These are phyloP conservation scores for Parambassis ranga DNA, from an alignment of 2,797 vertebrate genomes.

Conservation along the genomic window DNA sequence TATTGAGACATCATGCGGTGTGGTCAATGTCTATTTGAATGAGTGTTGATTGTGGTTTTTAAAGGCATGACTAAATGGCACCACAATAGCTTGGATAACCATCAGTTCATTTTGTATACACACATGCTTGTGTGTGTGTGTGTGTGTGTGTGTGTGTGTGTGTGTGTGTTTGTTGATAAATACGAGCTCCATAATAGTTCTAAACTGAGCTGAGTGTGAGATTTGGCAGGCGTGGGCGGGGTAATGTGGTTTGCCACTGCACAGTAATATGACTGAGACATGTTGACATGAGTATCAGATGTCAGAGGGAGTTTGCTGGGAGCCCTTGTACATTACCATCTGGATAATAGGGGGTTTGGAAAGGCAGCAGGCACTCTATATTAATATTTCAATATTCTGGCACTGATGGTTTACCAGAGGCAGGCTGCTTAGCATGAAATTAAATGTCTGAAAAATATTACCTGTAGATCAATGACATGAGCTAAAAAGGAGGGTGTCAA, in stretches of 20 bases:
- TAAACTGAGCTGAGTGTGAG: conserved; percentile 58
- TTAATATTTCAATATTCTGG: conserved; percentile 43
- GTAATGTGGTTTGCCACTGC: conserved; percentile 57
- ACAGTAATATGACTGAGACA: conserved; percentile 53
- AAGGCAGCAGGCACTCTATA: conserved; percentile 4
- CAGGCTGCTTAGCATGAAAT: conserved; percentile 31
- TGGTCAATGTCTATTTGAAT: conserved; percentile 20
- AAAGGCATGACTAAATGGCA: conserved; percentile 40
- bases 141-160: conserved; percentile 16
- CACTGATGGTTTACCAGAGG: conserved; percentile 22
- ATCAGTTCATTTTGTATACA: conserved; percentile 32
- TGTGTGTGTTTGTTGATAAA: conserved; percentile 43
- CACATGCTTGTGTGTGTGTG: conserved; percentile 6
- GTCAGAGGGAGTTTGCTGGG: conserved; percentile 45
- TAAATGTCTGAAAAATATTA: conserved; percentile 60
- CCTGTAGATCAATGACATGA: conserved; percentile 43
- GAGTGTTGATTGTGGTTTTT: conserved; percentile 51
- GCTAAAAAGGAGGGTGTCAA: conserved; percentile 39
- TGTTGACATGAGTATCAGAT: conserved; percentile 70
- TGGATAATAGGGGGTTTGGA: conserved; percentile 52
- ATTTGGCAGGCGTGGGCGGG: conserved; percentile 51
- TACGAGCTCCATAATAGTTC: conserved; percentile 17
- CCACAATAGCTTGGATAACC: conserved; percentile 41
- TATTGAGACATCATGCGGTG: conserved; percentile 3
- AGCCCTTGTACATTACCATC: conserved; percentile 45